Base-by-base conservation (phyloP, 1,140 invertebrate genomes). In the Paracyclopina nana region DNA sequence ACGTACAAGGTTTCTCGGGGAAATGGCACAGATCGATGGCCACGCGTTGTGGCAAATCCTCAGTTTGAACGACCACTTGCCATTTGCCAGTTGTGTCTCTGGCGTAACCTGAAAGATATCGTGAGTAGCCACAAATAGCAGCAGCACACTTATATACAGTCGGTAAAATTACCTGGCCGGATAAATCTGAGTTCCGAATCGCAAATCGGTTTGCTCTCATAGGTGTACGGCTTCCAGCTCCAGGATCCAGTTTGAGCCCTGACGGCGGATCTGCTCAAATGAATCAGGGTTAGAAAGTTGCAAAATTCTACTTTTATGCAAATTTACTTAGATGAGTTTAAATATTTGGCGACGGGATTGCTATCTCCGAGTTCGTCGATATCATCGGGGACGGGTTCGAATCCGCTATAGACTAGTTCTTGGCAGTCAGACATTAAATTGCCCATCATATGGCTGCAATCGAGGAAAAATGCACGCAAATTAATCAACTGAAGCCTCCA, bases 61-160 rank as follows among this genome's bases (percentile, higher is more conserved):
- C 55, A 6, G 55, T 54, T 24, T 56, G 55, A 38, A 56, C 53
- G 5, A 56, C 52, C 20, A 56, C 53, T 5, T 56, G 43, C 55
- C 55, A 56, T 40, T 54, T 56, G 1, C 55, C 55, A 22, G 34
- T 54, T 30, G 52, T 38, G 29, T 56, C 53, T 40, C 52, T 54
- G n/a, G 55, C 53, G 26, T 54, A 56, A 22, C 55, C n/a, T n/a
- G n/a, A n/a, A n/a, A n/a, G n/a, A n/a, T n/a, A n/a, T n/a, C n/a
- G n/a, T n/a, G n/a, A n/a, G n/a, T n/a, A n/a, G n/a, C n/a, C n/a
- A n/a, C n/a, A n/a, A n/a, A n/a, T n/a, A n/a, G n/a, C n/a, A n/a
- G n/a, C n/a, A n/a, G n/a, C n/a, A n/a, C n/a, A n/a, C n/a, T n/a
- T n/a, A n/a, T n/a, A n/a, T n/a, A n/a, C n/a, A n/a, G n/a, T n/a